Conservation (phyloP, 64 coral and sea anemone species). For the Catalaphyllia jardinei region DNA sequence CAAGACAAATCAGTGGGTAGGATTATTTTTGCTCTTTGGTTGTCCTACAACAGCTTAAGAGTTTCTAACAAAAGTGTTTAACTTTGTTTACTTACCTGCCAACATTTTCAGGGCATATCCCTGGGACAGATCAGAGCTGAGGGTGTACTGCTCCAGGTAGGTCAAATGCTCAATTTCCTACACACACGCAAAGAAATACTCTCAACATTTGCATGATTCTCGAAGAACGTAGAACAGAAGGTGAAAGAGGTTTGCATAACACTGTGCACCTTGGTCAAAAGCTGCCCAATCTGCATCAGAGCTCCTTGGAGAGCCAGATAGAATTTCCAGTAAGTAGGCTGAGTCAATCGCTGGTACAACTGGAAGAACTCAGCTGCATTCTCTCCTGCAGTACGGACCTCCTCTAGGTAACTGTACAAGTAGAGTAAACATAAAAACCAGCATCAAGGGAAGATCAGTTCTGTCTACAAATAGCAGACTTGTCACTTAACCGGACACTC, state of each 20-base stretch:
- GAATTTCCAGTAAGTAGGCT: slow-evolving; percentile 82
- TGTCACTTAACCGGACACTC: too few relatives aligned
- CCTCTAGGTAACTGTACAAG: slow-evolving; percentile 74
- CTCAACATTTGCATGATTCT: background rate
- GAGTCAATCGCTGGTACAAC: slow-evolving; percentile 86
- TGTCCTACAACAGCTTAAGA: background rate
- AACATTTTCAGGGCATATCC: slow-evolving; percentile 96
- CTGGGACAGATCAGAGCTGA: slow-evolving; percentile 98
- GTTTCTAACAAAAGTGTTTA: background rate
- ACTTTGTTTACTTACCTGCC: slow-evolving; percentile 58
- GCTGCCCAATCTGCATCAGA: slow-evolving; percentile 79
- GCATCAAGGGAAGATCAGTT: background rate
- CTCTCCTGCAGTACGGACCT: slow-evolving; percentile 88
- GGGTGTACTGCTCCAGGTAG: slow-evolving; percentile 83
- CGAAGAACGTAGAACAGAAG: background rate
- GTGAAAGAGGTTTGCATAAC: background rate
- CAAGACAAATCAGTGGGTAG: background rate
- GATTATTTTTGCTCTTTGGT: too few relatives aligned
- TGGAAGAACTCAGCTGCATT: slow-evolving; percentile 95
- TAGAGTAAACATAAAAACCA: background rate
- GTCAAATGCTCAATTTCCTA: slow-evolving; percentile 95
- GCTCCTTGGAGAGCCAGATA: slow-evolving; percentile 87
- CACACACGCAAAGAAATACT: background rate
- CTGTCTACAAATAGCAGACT: too few relatives aligned
- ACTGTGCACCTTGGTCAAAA: slow-evolving; percentile 80